phyloP scores from a whole-genome alignment of 2,888 invertebrate species.

The Oscheius myriophilus region DNA sequence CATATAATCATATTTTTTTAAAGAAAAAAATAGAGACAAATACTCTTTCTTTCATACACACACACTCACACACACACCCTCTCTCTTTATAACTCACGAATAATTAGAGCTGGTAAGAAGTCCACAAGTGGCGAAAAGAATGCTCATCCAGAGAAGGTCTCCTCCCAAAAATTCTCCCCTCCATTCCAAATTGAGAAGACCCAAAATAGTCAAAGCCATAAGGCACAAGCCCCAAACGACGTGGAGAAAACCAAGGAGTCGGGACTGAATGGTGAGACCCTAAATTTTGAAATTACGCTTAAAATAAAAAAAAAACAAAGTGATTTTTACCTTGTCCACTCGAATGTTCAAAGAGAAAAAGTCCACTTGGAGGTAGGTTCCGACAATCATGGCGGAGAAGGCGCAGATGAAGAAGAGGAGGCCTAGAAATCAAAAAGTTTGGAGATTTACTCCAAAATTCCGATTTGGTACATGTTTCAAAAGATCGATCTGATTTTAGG shows the following conservation, averaged over 20 bases:
- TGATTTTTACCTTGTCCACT: constrained; percentile 35
- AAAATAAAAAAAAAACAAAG: background rate
- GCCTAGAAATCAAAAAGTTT: constrained; percentile 24
- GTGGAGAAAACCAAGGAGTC: constrained; percentile 58
- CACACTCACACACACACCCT: too few relatives aligned
- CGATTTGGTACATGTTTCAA: too few relatives aligned
- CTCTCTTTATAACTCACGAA: constrained; percentile 52
- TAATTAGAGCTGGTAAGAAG: constrained; percentile 60
- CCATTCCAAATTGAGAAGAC: constrained; percentile 63
- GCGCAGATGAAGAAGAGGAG: constrained; percentile 62
- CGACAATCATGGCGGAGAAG: constrained; percentile 59
- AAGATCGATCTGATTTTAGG: too few relatives aligned
- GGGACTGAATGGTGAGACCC: constrained; percentile 31
- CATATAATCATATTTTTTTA: too few relatives aligned
- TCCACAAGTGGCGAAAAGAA: constrained; percentile 63
- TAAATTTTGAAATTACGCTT: constrained; percentile 21
- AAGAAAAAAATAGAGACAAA: too few relatives aligned
- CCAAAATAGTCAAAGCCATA: constrained; percentile 63
- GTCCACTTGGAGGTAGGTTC: constrained; percentile 56
- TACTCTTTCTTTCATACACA: too few relatives aligned
- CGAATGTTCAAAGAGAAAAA: constrained; percentile 52
- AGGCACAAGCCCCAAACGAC: constrained; percentile 65
- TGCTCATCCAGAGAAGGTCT: constrained; percentile 66
- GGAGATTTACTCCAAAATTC: too few relatives aligned
- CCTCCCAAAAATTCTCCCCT: constrained; percentile 66